Evolutionary conservation across 2,888 invertebrate genomes (phyloP), one percentile per base, ranked within the genome.

Genomic region (Prosopocoilus inquinatus): DNA sequence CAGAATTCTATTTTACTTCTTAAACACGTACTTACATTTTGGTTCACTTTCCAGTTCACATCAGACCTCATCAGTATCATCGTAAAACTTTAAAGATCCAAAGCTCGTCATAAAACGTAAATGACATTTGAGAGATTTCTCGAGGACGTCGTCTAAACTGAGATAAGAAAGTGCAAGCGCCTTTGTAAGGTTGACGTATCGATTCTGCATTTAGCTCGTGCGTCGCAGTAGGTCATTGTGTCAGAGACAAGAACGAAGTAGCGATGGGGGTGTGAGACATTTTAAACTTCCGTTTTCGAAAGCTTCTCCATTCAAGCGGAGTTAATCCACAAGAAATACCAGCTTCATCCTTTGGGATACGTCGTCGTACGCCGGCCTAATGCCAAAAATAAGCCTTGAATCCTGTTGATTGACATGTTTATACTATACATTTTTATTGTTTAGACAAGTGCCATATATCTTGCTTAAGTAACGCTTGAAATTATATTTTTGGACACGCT

Each of bases 291-390:
- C 16, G 32, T 33, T 43, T 41, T 28, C 20, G 12, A 41, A 41
- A 41, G 41, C 41, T 41, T 2, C 55, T 58, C 57, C 54, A 51
- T 60, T 58, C 55, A 60, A 55, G 60, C 60, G 52, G 50, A 36
- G 41, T 41, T 58, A 58, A 58, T 58, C 57, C 53, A 38, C 51
- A 44, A 56, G 53, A 58, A 60, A 60, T 58, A 60, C 50, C 58
- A 55, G 32, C 58, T 28, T 50, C 51, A 60, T 60, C 54, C 58
- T 55, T 33, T 32, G 41, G 54, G 53, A 57, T 54, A 36, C 41
- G 47, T 4, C 20, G n/a, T 35, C 34, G 11, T 36, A 11, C 36
- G 9, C 16, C 34, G 34, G 7, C 11, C n/a, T 20, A 41, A 33
- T 15, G 16, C 15, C 32, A 39, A 43, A 50, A 41, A 50, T 43